Percentiles rank a stretch among this genome's conserved stretches.
phyloP scores from a whole-genome alignment of 2,797 vertebrate species.

The Oreochromis grahami region DNA sequence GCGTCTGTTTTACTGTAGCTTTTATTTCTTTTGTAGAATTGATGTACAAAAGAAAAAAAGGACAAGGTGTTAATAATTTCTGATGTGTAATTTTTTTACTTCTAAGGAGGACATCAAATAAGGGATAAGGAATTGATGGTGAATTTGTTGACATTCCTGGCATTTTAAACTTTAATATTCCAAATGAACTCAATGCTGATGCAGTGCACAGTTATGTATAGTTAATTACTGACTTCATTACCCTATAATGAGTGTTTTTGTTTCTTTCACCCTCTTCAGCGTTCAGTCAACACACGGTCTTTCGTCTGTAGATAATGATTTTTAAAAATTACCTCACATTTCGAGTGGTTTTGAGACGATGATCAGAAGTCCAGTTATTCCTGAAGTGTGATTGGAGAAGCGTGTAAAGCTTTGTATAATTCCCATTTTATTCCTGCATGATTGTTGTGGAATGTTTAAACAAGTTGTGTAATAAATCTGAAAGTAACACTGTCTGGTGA shows the following conservation, averaged over 20 bases:
- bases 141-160: neutral
- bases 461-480: constrained; percentile 72
- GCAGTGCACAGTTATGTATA: neutral
- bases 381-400: constrained; percentile 40
- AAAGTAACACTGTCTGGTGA: constrained; percentile 23
- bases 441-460: constrained; percentile 72
- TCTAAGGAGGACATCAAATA: neutral
- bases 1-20: neutral
- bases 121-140: neutral
- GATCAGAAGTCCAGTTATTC: constrained; percentile 35
- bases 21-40: neutral
- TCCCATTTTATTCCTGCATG: constrained; percentile 70
- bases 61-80: neutral
- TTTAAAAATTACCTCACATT: constrained; percentile 35
- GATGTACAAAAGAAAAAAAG: neutral
- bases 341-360: constrained; percentile 33
- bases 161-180: neutral
- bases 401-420: constrained; percentile 50
- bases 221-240: neutral
- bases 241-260: neutral
- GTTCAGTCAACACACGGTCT: neutral
- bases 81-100: neutral
- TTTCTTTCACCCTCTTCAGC: neutral
- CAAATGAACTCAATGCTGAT: neutral
- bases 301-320: neutral